phyloP scores from a whole-genome alignment of 2,113 vertebrate species.

The Cyanocitta stelleri region DNA sequence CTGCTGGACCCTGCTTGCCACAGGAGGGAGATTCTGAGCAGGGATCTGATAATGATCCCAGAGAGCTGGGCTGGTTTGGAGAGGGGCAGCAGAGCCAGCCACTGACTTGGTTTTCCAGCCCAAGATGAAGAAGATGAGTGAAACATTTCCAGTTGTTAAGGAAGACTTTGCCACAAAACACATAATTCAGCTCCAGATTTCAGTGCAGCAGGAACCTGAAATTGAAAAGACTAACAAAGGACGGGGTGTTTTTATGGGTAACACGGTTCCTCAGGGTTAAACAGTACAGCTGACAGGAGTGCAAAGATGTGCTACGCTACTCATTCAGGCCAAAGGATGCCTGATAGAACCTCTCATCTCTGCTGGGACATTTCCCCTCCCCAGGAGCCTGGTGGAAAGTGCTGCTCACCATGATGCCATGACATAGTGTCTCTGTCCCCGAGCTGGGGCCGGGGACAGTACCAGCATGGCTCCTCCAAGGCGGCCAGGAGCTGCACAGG shows the following conservation, averaged over 20 bases:
- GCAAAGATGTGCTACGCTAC: not conserved
- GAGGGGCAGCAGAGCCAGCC: not conserved
- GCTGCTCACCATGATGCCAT: not conserved
- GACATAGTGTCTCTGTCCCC: not conserved
- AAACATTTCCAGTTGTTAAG: not conserved
- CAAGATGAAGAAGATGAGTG: not conserved
- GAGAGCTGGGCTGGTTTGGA: not conserved
- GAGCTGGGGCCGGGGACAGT: accelerated
- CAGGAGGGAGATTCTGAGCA: not conserved
- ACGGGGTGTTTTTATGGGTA: not conserved
- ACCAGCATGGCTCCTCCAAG: not conserved
- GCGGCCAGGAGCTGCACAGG: not conserved
- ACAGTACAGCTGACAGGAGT: accelerated
- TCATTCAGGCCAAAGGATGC: not conserved
- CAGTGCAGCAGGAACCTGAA: not conserved
- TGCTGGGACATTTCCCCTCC: not conserved
- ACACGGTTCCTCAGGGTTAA: not conserved
- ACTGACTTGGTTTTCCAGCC: not conserved
- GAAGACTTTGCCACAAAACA: not conserved
- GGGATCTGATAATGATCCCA: accelerated
- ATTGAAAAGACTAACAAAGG: not conserved
- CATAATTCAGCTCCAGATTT: not conserved
- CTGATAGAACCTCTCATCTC: accelerated
- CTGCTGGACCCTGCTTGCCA: accelerated
- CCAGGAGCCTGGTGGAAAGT: not conserved